These are phyloP conservation scores for Volucella inanis DNA, from an alignment of 2,888 invertebrate species.

Conservation along the genomic window DNA sequence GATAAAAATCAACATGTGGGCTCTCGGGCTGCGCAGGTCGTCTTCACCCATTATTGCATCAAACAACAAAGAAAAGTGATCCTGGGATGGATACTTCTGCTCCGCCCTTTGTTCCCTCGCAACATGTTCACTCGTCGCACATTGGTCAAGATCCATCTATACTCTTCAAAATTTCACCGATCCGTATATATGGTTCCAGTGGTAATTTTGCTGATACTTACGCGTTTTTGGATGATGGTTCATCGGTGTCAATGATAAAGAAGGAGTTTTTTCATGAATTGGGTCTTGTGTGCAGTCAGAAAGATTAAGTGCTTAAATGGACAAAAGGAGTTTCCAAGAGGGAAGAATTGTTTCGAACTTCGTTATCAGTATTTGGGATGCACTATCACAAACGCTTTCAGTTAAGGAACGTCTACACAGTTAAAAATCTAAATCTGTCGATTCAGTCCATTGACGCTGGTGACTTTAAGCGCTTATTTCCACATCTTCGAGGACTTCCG, in stretches of 20 bases:
- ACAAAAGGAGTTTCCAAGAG: conserved; percentile 33
- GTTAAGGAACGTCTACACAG: conserved; percentile 21
- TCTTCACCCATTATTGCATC: conserved; percentile 34
- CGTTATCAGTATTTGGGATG: background rate
- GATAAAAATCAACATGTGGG: background rate
- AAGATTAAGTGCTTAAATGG: conserved; percentile 24
- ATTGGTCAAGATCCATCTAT: background rate
- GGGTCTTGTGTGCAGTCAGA: background rate
- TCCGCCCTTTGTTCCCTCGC: conserved; percentile 3
- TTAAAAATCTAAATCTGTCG: conserved; percentile 14
- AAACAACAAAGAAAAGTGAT: background rate
- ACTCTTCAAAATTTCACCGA: conserved; percentile 21
- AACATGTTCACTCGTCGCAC: conserved; percentile 15
- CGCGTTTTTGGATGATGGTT: conserved; percentile 27
- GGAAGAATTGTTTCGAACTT: conserved; percentile 26
- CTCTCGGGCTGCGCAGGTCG: background rate
- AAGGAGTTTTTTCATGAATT: conserved; percentile 43
- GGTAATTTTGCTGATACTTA: conserved; percentile 16
- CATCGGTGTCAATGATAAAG: conserved; percentile 40
- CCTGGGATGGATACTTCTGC: conserved; percentile 1
- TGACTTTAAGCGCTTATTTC: no score
- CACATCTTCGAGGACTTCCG: no score
- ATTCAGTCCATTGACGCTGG: background rate
- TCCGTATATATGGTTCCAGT: conserved; percentile 11
- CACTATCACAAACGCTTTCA: conserved; percentile 5